Evolutionary conservation across 2,113 vertebrate genomes (phyloP), one percentile per base, ranked within the genome.

Genomic region (Ancistrus triradiatus): DNA sequence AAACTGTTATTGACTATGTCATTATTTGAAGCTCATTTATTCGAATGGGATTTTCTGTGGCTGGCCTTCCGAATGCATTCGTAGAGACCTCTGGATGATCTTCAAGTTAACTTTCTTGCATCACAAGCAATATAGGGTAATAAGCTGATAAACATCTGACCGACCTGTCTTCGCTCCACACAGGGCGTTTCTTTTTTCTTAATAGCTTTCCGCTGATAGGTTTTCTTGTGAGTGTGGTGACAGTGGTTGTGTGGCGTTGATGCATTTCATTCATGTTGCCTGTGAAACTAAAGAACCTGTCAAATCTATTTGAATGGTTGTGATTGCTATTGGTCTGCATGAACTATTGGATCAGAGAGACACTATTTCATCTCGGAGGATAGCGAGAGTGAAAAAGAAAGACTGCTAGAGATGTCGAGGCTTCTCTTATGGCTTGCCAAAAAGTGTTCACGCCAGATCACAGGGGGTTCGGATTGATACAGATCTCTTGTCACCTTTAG

Each of bases 131-230:
- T 44, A 43, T 43, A 27, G 21, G 8, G 50, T 61, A 68, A 61
- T 55, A 52, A 68, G 21, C 49, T 55, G 66, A 61, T 68, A 47
- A 59, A 61, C 43, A 68, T 61, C 49, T 35, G 4, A 47, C 42
- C 1, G 10, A 55, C 25, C 33, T 53, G 18, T 44, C 24, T 44
- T 59, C 24, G 28, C 18, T 1, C 49, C 48, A 44, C 46, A 59
- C 37, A 11, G n/a, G 53, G 24, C 49, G 14, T 21, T 19, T 44
- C 28, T 14, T 4, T 46, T 24, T 35, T 43, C 15, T 21, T 17
- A 9, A 37, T 40, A 9, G 47, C 47, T 11, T 38, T 24, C 14
- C 31, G 19, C 14, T 42, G 38, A 15, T 14, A 42, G 38, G 13
- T 42, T 15, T n/a, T n/a, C n/a, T 42, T n/a, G n/a, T n/a, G n/a